These are phyloP conservation scores for Nebria ingens DNA, from an alignment of 1,140 invertebrate genomes.

Conservation along the genomic window DNA sequence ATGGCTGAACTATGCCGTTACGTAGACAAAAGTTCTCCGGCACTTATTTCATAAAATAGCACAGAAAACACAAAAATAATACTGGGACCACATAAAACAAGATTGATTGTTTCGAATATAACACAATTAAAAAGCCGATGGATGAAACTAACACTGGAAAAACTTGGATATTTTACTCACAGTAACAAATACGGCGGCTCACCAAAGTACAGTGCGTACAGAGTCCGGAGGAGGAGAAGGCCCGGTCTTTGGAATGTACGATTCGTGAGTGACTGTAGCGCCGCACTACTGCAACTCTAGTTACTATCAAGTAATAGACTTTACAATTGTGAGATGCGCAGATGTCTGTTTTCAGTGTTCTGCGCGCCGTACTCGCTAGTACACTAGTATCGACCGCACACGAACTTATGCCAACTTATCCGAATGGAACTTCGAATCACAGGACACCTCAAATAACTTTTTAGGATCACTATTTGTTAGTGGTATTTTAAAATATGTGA, in stretches of 20 bases:
- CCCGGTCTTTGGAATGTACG: conserved; percentile 54
- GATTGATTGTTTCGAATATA: background rate
- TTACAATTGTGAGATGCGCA: too few species aligned
- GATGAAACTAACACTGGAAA: conserved; percentile 17
- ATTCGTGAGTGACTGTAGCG: conserved; percentile 40
- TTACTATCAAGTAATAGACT: too few species aligned
- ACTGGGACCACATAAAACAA: background rate
- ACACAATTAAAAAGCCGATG: conserved; percentile 13
- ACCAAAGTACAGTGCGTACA: conserved; percentile 53
- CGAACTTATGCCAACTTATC: background rate
- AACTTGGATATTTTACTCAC: conserved; percentile 33
- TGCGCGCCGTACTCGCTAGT: background rate
- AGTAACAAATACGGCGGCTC: conserved; percentile 38
- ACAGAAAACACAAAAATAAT: conserved; percentile 11
- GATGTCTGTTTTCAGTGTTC: too few species aligned
- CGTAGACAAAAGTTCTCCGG: background rate
- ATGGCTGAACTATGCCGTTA: background rate
- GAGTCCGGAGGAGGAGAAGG: conserved; percentile 41
- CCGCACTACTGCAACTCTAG: background rate
- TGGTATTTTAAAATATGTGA: too few species aligned
- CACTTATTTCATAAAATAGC: background rate
- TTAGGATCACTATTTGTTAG: too few species aligned
- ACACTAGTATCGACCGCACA: background rate
- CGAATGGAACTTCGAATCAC: too few species aligned
- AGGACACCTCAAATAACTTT: too few species aligned